These are phyloP conservation scores for Cylas formicarius DNA, from an alignment of 1,140 invertebrate species.

Conservation along the genomic window DNA sequence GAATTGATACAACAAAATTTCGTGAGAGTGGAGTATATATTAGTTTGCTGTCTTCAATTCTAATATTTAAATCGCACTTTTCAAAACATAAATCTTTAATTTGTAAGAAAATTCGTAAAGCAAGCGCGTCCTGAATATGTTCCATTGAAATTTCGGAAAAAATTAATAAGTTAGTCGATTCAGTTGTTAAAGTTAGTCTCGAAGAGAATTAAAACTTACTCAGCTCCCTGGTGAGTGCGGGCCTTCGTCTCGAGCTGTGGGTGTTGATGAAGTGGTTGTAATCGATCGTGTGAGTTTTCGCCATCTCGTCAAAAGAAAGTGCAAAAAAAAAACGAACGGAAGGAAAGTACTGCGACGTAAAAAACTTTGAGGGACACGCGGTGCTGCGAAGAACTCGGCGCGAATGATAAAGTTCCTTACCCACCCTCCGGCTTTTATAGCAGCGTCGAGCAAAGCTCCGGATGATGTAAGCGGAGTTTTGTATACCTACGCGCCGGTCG, in stretches of 20 bases:
- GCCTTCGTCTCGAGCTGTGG: conserved; percentile 35
- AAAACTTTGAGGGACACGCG: neutral
- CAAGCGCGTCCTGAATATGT: neutral
- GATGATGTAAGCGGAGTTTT: too few relatives aligned
- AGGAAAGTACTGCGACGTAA: neutral
- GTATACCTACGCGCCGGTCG: too few relatives aligned
- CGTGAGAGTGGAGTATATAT: too few relatives aligned
- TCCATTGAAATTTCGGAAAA: neutral
- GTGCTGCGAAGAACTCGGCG: too few relatives aligned
- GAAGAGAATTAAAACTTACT: conserved; percentile 39
- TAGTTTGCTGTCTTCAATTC: too few relatives aligned
- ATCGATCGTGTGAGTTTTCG: conserved; percentile 22
- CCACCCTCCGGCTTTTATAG: too few relatives aligned
- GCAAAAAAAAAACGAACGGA: conserved; percentile 1
- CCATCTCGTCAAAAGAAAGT: conserved; percentile 7
- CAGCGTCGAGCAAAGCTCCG: too few relatives aligned
- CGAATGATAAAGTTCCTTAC: too few relatives aligned
- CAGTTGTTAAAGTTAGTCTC: neutral
- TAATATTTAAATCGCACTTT: too few relatives aligned
- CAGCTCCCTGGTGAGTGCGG: conserved; percentile 38
- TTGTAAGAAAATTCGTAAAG: neutral
- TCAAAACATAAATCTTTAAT: too few relatives aligned
- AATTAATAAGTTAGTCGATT: too few relatives aligned
- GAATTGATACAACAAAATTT: too few relatives aligned
- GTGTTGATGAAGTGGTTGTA: conserved; percentile 38